Evolutionary conservation across 2,888 invertebrate species (phyloP), one percentile per base, ranked within the genome.

Genomic region (Sminthurides aquaticus): DNA sequence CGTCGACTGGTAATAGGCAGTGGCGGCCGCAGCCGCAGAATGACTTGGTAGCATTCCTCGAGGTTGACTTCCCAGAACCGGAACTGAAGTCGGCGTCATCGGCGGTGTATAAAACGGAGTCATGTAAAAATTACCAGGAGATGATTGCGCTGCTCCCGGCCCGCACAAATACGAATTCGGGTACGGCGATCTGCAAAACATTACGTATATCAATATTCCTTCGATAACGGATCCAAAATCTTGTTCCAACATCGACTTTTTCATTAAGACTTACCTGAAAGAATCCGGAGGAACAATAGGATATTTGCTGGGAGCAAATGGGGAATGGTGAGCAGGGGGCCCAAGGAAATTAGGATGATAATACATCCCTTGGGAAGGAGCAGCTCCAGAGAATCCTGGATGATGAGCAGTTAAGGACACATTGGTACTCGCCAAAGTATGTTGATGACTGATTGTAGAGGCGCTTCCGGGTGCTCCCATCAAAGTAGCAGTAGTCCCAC

Each of bases 81-180:
- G 67, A 43, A 67, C 65, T 52, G 67, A 58, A 20, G 68, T 69
- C n/a, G 71, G 71, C 3, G 73, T 71, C 57, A 71, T 68, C n/a
- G 72, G 74, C 22, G 74, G 71, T 1, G 71, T 71, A 64, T 74
- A 74, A 48, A 72, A 74, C 2, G 74, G 74, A 22, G 72, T 70
- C 74, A 74, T 72, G 64, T 64, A 64, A 29, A 71, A 74, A 57
- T 72, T 71, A 54, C 67, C 68, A 49, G 72, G 71, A 8, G 67
- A 65, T 20, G 72, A 62, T 57, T 66, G 67, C 11, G 72, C 70
- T 20, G 71, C 69, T 24, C 69, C 64, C 27, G 72, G 69, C 28
- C 70, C 67, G 61, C 71, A 74, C 26, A 74, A 62, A 52, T 69
- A 74, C 1, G 74, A 72, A 58, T 68, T 74, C 29, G 67, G 71